Evolutionary conservation across 2,888 invertebrate species (phyloP), one percentile per base, ranked within the genome.

Genomic region (Himalopsyche anomala): DNA sequence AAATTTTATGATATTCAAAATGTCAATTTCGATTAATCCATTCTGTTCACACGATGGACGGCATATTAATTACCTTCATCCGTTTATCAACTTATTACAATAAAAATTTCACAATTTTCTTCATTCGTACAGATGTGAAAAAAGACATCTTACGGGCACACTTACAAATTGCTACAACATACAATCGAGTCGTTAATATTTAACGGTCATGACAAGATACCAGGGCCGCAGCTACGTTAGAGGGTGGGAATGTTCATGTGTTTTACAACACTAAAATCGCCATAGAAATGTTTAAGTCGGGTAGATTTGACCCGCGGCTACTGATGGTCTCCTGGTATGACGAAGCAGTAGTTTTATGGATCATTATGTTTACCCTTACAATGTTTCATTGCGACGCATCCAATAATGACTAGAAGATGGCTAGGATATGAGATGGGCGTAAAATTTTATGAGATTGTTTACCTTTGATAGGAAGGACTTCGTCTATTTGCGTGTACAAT

Each of bases 301-400:
- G 87, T 82, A 74, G 80, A 87, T 88, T 86, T 85, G 86, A 87
- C 88, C 87, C 74, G 86, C 88, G 86, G 87, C 87, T 40, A 86
- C 42, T 28, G 36, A 40, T 40, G 80, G 9, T 42, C 84, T 85
- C 81, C 79, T 51, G 19, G 81, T 87, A 81, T 80, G 80, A 86
- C 82, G 45, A 56, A 38, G 87, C 81, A 74, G 84, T 84, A 86
- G 85, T 87, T 88, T 88, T 88, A 88, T 88, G 86, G 87, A 88
- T 88, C 87, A 87, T 88, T 87, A 87, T 86, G 85, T 85, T 84
- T 87, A 83, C 87, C 87, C 87, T 87, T 81, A 80, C 84, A 84
- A 82, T 86, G 81, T 86, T 88, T 88, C 88, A 87, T 87, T 86
- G 88, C 87, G 79, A 87, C 80, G 86, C 85, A 79, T 54, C 45